Evolutionary conservation across 1,140 invertebrate genomes (phyloP), one percentile per base, ranked within the genome.

Genomic region (Paraescarpia echinospica): DNA sequence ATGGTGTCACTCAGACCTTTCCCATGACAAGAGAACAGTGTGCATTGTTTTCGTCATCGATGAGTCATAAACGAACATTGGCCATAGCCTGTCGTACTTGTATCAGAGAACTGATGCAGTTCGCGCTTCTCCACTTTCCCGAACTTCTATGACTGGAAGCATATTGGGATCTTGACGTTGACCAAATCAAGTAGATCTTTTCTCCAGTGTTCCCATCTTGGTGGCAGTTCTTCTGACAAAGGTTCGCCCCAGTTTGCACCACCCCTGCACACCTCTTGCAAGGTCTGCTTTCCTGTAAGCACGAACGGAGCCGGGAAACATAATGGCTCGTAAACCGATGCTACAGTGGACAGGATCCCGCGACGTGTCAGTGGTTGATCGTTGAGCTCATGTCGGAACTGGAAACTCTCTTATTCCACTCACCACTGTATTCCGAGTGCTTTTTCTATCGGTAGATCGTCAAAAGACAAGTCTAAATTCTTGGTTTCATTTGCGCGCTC

Each of bases 271-370:
- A n/a, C n/a, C n/a, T n/a, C n/a, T n/a, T n/a, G n/a, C 88, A 92
- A 88, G 88, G 31, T 92, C 77, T 94, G 94, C 88, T 94, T 94
- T 34, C 93, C 94, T 2, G 18, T 92, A 9, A 94, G 91, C 22
- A 93, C 92, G 88, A 94, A 92, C 12, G 93, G 94, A 2, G 94
- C 93, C 14, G 94, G 31, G 33, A 94, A 93, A 77, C 93, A 93
- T 9, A 94, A 48, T 0, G 94, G 94, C 33, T 95, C 94, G 93
- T 93, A 94, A n/a, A 94, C 90, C 0, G 93, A 94, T 6, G 92
- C 91, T 6, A 94, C 92, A 18, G 92, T 94, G n/a, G 94, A 94
- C 31, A 95, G 41, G 12, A 94, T 92, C 41, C 93, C 94, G 22
- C 94, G 89, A 8, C 93, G 59, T 8, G 93, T 94, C 22, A 93